phyloP scores from a whole-genome alignment of 2,113 vertebrate genomes.

The Speoplatyrhinus poulsoni region DNA sequence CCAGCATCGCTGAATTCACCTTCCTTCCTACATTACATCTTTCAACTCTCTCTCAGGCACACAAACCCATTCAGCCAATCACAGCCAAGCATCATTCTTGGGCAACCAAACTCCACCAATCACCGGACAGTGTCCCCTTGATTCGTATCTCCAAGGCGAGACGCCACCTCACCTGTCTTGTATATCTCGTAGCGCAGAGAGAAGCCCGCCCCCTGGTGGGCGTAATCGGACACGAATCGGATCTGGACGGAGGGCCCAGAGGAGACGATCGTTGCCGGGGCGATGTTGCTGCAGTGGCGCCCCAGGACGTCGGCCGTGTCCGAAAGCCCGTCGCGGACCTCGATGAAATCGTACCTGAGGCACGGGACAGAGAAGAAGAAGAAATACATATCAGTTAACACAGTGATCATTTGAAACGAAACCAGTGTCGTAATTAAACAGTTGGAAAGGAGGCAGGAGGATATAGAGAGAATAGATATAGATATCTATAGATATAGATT shows the following conservation, averaged over 20 bases:
- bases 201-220: slow-evolving; percentile 95
- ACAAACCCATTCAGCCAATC: too few relatives aligned
- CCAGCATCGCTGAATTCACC: too few relatives aligned
- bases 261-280: slow-evolving; percentile 92
- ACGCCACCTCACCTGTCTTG: slow-evolving; percentile 86
- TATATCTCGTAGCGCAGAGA: slow-evolving; percentile 98
- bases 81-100: too few relatives aligned
- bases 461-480: neutral
- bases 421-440: neutral
- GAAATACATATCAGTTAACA: neutral
- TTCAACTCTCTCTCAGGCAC: too few relatives aligned
- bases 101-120: neutral
- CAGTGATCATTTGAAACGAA: neutral
- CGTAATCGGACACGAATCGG: slow-evolving; percentile 94
- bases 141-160: too few relatives aligned
- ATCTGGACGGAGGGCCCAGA: slow-evolving; percentile 90
- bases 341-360: slow-evolving; percentile 94
- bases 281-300: slow-evolving; percentile 97
- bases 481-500: neutral
- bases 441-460: neutral
- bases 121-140: neutral
- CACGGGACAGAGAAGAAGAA: neutral
- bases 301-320: slow-evolving; percentile 89
- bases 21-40: too few relatives aligned
- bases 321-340: slow-evolving; percentile 91